Percentiles rank a stretch among this genome's conserved stretches.
Conservation (phyloP, 2,888 invertebrate genomes). For the Cephus sareptanus region DNA sequence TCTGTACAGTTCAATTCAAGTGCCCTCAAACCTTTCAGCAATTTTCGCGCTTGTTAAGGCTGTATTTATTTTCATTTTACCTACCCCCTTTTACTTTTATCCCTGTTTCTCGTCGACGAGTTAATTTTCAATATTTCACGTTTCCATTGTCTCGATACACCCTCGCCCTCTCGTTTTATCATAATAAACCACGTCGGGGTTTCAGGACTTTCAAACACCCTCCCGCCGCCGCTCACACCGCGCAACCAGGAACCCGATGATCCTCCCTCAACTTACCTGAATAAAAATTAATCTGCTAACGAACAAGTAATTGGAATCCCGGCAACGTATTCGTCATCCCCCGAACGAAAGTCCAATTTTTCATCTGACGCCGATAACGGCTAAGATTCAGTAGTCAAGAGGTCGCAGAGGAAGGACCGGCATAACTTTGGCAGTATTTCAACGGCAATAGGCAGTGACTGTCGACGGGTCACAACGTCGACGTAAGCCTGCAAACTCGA, state of each 20-base stretch:
- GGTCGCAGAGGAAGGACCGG: not conserved
- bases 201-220: slow-evolving; percentile 8
- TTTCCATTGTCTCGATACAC: not conserved
- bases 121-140: not conserved
- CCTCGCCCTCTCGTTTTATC: not conserved
- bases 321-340: not conserved
- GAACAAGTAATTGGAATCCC: not conserved
- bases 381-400: not conserved
- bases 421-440: not conserved
- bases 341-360: not conserved
- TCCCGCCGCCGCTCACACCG: slow-evolving; percentile 12
- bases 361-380: not conserved
- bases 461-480: not conserved
- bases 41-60: slow-evolving; percentile 54
- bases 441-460: not conserved
- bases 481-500: slow-evolving; percentile 24
- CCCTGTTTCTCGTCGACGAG: not conserved
- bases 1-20: slow-evolving; percentile 38
- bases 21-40: slow-evolving; percentile 46
- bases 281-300: not conserved
- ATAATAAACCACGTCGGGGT: not conserved
- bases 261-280: not conserved
- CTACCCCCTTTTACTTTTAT: slow-evolving; percentile 14
- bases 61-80: slow-evolving; percentile 51
- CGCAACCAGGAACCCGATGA: not conserved